phyloP scores from a whole-genome alignment of 2,888 invertebrate genomes.

The Listrodromus nycthemerus region DNA sequence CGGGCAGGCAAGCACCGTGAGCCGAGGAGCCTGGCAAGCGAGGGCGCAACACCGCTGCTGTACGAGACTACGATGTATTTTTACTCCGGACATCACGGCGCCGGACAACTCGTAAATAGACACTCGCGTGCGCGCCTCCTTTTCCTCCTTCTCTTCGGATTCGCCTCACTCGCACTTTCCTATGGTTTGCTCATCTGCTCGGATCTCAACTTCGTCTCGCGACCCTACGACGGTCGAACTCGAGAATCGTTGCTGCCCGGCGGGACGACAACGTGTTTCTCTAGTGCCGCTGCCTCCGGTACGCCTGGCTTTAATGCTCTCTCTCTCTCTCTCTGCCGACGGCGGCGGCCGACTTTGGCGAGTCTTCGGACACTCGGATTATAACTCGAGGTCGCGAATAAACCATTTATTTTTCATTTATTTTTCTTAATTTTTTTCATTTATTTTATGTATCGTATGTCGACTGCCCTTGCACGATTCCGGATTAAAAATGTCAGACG shows the following conservation, averaged over 20 bases:
- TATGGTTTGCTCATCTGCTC: conserved; percentile 46
- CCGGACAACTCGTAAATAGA: conserved; percentile 85
- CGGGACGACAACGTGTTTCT: conserved; percentile 31
- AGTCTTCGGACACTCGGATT: neutral
- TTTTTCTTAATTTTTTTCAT: no score
- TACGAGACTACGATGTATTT: conserved; percentile 82
- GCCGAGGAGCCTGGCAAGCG: conserved; percentile 50
- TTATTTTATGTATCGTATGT: neutral
- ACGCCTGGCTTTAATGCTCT: conserved; percentile 13
- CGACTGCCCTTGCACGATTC: neutral
- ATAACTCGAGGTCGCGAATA: conserved; percentile 4
- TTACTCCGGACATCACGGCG: conserved; percentile 84
- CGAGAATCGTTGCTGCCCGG: conserved; percentile 18
- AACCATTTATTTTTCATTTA: neutral
- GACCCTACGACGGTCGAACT: conserved; percentile 16
- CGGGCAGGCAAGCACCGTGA: conserved; percentile 4
- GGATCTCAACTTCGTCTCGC: conserved; percentile 39
- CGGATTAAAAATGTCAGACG: neutral
- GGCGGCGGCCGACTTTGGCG: conserved; percentile 31
- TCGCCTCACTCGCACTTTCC: conserved; percentile 41
- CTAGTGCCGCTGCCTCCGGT: neutral
- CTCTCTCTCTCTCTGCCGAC: neutral
- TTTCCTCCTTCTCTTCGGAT: conserved; percentile 53
- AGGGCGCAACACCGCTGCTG: conserved; percentile 55
- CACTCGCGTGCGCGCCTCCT: conserved; percentile 76